A percentile compares a stretch with the other conserved stretches of the same genome.
Evolutionary conservation across 1,140 invertebrate genomes (phyloP).

Genomic region (Nymphalis io): DNA sequence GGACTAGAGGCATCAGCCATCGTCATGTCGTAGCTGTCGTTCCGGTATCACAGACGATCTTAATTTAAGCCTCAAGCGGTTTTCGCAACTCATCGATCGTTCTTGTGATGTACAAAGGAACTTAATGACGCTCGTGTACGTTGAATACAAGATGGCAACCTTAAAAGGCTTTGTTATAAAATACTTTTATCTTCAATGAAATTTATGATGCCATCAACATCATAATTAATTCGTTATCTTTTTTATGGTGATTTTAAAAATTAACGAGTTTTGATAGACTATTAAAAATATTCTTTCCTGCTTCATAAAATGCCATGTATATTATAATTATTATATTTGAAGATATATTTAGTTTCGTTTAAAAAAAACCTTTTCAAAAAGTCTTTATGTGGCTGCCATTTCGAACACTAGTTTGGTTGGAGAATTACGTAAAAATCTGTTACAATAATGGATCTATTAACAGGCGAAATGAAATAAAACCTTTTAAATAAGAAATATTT

Average conservation of each 20-base stretch:
- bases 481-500: too few relatives aligned
- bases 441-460: too few relatives aligned
- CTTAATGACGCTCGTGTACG: constrained; percentile 20
- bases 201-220: constrained; percentile 20
- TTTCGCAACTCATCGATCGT: constrained; percentile 28
- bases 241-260: constrained; percentile 5
- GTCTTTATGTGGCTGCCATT: too few relatives aligned
- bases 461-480: too few relatives aligned
- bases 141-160: constrained; percentile 25
- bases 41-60: constrained; percentile 13
- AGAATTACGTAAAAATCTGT: too few relatives aligned
- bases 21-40: constrained; percentile 9
- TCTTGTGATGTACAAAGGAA: constrained; percentile 23
- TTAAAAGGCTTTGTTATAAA: constrained; percentile 25
- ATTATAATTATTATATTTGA: too few relatives aligned
- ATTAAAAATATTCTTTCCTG: background rate
- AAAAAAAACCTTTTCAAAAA: too few relatives aligned
- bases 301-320: background rate
- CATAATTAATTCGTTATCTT: constrained; percentile 19
- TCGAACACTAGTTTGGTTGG: too few relatives aligned
- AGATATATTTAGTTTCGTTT: too few relatives aligned
- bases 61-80: constrained; percentile 25
- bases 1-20: background rate
- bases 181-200: constrained; percentile 23
- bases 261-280: background rate